Conservation (phyloP, 2,797 vertebrate species). For the Arctocebus calabarensis region DNA sequence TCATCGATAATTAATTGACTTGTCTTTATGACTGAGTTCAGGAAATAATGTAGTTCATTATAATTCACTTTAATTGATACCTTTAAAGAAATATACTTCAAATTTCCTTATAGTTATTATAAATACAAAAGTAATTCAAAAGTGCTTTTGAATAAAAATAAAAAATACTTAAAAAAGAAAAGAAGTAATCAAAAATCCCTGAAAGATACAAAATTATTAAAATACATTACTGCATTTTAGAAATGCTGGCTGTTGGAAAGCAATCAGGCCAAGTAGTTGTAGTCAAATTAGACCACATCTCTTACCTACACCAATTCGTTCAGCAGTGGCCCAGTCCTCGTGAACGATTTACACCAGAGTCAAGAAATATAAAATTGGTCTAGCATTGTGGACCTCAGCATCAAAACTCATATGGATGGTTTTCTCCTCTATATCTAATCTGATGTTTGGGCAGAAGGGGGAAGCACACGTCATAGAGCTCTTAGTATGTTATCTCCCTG, state of each 20-base stretch:
- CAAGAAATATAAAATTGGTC: not conserved
- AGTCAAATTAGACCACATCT: not conserved
- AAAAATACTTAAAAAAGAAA: not conserved
- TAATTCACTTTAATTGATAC: not conserved
- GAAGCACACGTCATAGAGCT: not conserved
- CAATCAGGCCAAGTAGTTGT: not conserved
- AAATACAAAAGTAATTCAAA: not conserved
- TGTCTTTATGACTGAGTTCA: not conserved
- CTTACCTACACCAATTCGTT: not conserved
- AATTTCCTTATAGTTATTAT: not conserved
- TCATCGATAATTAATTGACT: not conserved
- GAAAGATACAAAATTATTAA: not conserved
- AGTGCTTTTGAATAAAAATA: slow-evolving; percentile 7
- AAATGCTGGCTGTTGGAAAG: not conserved
- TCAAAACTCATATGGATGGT: not conserved
- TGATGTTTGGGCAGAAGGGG: no score
- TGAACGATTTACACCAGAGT: not conserved
- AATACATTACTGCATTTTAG: not conserved
- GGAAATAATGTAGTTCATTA: not conserved
- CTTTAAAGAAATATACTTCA: not conserved
- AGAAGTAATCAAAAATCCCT: not conserved
- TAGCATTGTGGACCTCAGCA: not conserved
- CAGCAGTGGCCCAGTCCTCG: not conserved
- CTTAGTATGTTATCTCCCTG: not conserved
- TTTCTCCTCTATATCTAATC: no score